Percentiles rank a stretch among this genome's conserved stretches.
Conservation (phyloP, 2,113 vertebrate species). For the Heptranchias perlo region DNA sequence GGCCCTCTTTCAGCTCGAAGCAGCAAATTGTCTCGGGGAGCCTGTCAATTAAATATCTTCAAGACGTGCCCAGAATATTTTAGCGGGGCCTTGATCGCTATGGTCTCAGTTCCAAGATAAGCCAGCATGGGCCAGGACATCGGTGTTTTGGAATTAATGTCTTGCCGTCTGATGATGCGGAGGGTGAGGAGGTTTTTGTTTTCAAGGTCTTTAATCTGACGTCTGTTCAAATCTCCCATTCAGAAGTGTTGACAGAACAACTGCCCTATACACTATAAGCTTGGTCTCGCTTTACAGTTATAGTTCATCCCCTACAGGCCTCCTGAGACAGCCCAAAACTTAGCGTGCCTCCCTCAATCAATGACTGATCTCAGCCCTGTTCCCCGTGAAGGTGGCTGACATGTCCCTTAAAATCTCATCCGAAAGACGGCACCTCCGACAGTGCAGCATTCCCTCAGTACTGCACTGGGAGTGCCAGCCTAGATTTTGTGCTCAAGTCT, state of each 20-base stretch:
- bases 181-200: neutral
- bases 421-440: too few species aligned
- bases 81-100: neutral
- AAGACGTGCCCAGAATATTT: neutral
- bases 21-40: neutral
- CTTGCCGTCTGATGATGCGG: neutral
- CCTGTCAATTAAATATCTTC: neutral
- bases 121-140: neutral
- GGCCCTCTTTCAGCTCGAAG: neutral
- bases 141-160: neutral
- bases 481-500: too few species aligned
- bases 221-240: neutral
- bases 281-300: neutral
- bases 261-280: too few species aligned
- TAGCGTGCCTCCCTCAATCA: neutral
- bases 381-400: too few species aligned
- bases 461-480: too few species aligned
- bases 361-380: neutral
- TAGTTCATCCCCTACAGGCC: neutral
- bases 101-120: neutral
- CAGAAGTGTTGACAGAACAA: neutral
- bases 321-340: neutral
- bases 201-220: neutral
- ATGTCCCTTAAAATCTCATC: too few species aligned
- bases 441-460: too few species aligned